Base-by-base conservation (phyloP, 2,113 vertebrate species). In the Melospiza georgiana region DNA sequence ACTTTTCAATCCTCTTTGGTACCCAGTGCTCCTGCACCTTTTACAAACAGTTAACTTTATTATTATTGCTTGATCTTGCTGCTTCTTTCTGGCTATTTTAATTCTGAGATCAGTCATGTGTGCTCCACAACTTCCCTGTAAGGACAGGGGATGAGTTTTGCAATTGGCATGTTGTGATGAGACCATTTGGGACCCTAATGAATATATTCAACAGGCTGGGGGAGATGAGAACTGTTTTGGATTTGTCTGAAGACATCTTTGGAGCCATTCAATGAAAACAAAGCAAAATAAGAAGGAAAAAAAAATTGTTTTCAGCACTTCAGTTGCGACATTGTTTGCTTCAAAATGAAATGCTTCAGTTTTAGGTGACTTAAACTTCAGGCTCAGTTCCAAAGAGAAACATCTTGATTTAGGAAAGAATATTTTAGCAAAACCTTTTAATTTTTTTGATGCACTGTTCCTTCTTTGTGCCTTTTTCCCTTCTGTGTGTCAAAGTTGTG, bases 321-420 rank as follows among this genome's bases (percentile, higher is more conserved):
- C 41, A 69, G 2, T 92, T 95, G 79, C 11, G 1, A 89, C 72
- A 80, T 52, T 54, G 58, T 77, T 88, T 92, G 55, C 63, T 78
- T 77, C 68, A 81, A 75, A 94, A 86, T 37, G 2, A 89, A 92
- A 75, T 52, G 25, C 20, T 92, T 72, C 33, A 61, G 11, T 87
- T 84, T 91, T 81, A 95, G 87, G 89, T 93, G 95, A 92, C 54
- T 82, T 89, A 84, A 93, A 81, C 39, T 57, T 78, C 61, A 63
- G 81, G 62, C 44, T 28, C 23, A 25, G 11, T 35, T 95, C 84
- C 84, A 92, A 57, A 89, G 46, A 18, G 86, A 89, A 94, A 59
- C 22, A 65, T 78, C 51, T 86, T 78, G 61, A 25, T 87, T 94
- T 44, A 61, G 77, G 76, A 66, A 93, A 72, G 30, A 37, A 11